Evolutionary conservation across 2,113 vertebrate species (phyloP).

Genomic region (Istiophorus platypterus): DNA sequence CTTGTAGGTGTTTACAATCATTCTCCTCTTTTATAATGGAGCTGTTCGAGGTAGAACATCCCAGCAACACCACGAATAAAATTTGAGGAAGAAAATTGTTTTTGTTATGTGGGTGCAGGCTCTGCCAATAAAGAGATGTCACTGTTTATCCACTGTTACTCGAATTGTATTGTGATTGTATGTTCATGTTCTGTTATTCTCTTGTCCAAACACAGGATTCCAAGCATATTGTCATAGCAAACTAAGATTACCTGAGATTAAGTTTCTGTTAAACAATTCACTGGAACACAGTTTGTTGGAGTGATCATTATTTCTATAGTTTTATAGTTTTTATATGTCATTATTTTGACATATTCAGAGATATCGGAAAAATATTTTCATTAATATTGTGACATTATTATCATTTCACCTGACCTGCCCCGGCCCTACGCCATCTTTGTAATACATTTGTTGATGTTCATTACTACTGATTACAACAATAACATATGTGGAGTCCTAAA

Average conservation of each 20-base stretch:
- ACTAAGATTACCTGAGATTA: neutral
- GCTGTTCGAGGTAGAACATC: conserved; percentile 25
- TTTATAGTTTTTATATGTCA: conserved; percentile 11
- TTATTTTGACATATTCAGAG: conserved; percentile 15
- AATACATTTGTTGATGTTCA: conserved; percentile 4
- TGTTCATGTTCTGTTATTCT: neutral
- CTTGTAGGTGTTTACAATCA: conserved; percentile 47
- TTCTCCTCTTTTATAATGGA: conserved; percentile 17
- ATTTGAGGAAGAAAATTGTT: conserved; percentile 14
- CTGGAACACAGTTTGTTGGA: neutral
- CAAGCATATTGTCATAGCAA: neutral
- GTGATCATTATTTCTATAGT: neutral
- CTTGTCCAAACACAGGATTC: neutral
- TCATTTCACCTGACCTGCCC: neutral
- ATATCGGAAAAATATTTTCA: conserved; percentile 1
- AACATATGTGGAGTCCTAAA: conserved; percentile 29
- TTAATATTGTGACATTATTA: neutral
- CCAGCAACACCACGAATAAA: conserved; percentile 26
- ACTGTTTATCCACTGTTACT: conserved; percentile 15
- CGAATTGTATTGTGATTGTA: neutral
- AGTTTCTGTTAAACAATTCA: conserved; percentile 7
- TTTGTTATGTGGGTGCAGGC: conserved; percentile 25
- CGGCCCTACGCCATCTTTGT: conserved; percentile 10
- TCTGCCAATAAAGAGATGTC: conserved; percentile 36
- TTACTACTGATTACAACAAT: conserved; percentile 1